Base-by-base conservation (phyloP, 92 coral and sea anemone species). In the Palythoa grandiflora region DNA sequence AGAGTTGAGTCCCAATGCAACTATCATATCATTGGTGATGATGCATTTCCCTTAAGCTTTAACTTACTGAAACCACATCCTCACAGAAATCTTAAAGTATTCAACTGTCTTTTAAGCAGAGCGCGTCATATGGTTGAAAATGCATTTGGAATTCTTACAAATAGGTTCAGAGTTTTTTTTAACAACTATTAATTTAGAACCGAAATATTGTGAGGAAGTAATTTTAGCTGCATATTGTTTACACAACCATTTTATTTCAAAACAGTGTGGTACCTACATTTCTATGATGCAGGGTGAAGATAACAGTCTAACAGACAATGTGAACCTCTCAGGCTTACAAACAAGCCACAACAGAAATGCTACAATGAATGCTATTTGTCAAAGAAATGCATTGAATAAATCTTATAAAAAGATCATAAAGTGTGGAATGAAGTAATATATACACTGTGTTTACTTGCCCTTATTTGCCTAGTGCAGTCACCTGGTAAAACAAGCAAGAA, bases 111-210 rank as follows among this genome's bases (percentile, higher is more conserved):
- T 4, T 75, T 75, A 2, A 75, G 39, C 48, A 44, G 48, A 44
- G 48, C 3, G 6, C 6, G 48, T 20, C 44, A 20, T 40, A 7
- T 75, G 80, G 53, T 28, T 28, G 28, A 28, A 28, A 28, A 28
- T 28, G 28, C 28, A 28, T 28, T 28, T 28, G 28, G 28, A 1
- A 75, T 75, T 40, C 51, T 75, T 48, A 3, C 80, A 35, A 75
- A 75, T 75, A 38, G 52, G 55, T 75, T 75, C 40, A 75, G 40
- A 35, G 51, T 75, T 38, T 54, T 75, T 75, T 28, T 54, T 75
- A 75, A 75, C 28, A 40, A 75, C 3, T 4, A 54, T 54, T 5
- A 40, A 9, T 28, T 54, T 75, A 40, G 20, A 75, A 75, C 51
- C 16, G 15, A 54, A 21, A 75, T 20, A 75, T 75, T n/a, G 9